Evolutionary conservation across 2,888 invertebrate species (phyloP), one percentile per base, ranked within the genome.

Genomic region (Luperina testacea): DNA sequence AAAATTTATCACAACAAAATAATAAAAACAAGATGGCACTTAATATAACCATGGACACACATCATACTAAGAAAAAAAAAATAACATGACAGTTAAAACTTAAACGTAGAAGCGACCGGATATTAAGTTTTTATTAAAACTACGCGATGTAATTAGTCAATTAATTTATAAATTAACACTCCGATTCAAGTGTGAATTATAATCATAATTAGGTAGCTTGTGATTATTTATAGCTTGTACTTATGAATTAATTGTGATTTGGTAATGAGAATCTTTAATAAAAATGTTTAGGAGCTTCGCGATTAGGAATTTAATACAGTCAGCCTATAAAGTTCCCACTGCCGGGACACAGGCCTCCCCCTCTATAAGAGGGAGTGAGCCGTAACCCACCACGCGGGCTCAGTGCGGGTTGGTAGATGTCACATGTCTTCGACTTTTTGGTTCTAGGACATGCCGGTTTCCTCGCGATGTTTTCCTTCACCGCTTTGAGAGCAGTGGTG

Each of bases 91-190:
- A 6, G 4, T 42, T n/a, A 67, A 57, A 17, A 73, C 51, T 67
- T 70, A 61, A 65, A 75, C 81, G 61, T 73, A 73, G 38, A 20
- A 20, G 3, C 3, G 32, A n/a, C 70, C 85, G 67, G 70, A 84
- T 72, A 42, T 65, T 61, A 17, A 17, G 32, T 27, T 20, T 68
- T 84, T 74, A 84, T 74, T 73, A 73, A 61, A 77, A 74, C 27
- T 27, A 38, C 53, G 24, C 64, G 42, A 71, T 61, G n/a, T 77
- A 77, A 81, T 77, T 72, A 74, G 24, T 42, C 27, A 53, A 32
- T 32, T 59, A 72, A 27, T 38, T 74, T 68, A 27, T 75, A 75
- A 75, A 78, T 81, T 75, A 81, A 71, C 80, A 77, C 63, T 75
- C 53, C n/a, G n/a, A 64, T 73, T 70, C 61, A 20, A 27, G 63